Percentiles rank a stretch among this genome's conserved stretches.
These are phyloP conservation scores for Villa cingulata DNA, from an alignment of 2,888 invertebrate species.

Conservation along the genomic window DNA sequence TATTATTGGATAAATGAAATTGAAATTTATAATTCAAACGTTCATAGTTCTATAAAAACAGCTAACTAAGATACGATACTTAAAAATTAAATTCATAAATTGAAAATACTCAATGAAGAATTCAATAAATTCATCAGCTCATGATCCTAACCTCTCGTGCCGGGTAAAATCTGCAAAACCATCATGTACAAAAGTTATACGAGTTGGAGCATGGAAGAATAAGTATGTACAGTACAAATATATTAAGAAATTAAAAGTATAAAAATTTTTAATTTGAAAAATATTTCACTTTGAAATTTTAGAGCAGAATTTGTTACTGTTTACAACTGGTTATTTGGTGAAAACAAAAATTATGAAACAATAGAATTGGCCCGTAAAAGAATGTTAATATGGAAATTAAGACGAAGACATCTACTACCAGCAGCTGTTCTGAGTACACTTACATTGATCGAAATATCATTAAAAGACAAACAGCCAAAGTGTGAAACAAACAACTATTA, in stretches of 20 bases:
- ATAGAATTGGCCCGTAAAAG: constrained; percentile 20
- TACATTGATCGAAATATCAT: constrained; percentile 25
- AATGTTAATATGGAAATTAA: constrained; percentile 29
- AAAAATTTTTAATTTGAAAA: background rate
- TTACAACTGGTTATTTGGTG: constrained; percentile 25
- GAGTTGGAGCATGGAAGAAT: constrained; percentile 31
- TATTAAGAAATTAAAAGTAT: too few species aligned
- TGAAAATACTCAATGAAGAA: too few species aligned
- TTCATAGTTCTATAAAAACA: too few species aligned
- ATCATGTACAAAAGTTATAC: background rate
- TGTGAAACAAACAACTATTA: background rate
- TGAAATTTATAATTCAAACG: too few species aligned
- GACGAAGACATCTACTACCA: constrained; percentile 28
- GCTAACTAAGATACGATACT: too few species aligned
- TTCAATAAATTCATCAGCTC: too few species aligned
- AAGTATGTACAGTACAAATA: constrained; percentile 22
- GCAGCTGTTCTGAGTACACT: constrained; percentile 30
- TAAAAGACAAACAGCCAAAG: constrained; percentile 21
- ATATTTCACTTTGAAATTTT: background rate
- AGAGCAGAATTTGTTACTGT: constrained; percentile 28
- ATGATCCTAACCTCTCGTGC: too few species aligned
- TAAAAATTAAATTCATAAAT: too few species aligned
- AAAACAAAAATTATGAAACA: constrained; percentile 12
- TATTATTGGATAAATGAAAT: too few species aligned
- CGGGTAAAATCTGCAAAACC: too few species aligned